Evolutionary conservation across 2,113 vertebrate species (phyloP).

Genomic region (Promerops cafer): DNA sequence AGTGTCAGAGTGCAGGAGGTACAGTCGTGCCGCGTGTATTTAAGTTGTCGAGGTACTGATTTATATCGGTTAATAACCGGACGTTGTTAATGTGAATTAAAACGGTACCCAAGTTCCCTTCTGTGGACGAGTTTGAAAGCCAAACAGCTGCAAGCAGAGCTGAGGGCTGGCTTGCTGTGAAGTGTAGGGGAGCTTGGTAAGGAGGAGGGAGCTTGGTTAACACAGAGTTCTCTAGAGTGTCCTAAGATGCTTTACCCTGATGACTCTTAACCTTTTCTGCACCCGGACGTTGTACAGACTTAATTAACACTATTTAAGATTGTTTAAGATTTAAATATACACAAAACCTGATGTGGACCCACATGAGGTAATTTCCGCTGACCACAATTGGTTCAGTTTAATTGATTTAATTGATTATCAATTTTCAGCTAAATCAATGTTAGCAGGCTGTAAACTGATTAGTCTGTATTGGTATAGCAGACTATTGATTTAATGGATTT

Average conservation of each 20-base stretch:
- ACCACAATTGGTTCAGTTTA: background rate
- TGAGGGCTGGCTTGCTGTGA: background rate
- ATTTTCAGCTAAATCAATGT: background rate
- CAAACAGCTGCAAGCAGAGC: background rate
- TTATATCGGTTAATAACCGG: rapidly evolving
- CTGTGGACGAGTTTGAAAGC: background rate
- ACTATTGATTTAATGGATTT: background rate
- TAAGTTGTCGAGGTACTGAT: background rate
- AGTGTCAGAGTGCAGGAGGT: background rate
- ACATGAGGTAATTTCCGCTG: background rate
- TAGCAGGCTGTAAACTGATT: background rate
- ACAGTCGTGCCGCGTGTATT: rapidly evolving
- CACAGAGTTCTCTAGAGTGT: background rate
- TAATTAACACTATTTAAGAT: background rate
- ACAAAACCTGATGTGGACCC: background rate
- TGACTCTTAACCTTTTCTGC: background rate
- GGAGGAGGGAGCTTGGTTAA: background rate
- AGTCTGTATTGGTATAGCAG: background rate
- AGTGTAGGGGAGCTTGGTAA: background rate
- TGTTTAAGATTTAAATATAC: background rate
- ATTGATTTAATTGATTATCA: background rate
- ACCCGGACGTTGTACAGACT: background rate
- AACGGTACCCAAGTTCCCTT: background rate
- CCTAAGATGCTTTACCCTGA: background rate
- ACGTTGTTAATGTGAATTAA: background rate